A percentile compares a stretch with the other conserved stretches of the same genome.
Conservation (phyloP, 1,140 invertebrate genomes). For the Asbolus verrucosus region DNA sequence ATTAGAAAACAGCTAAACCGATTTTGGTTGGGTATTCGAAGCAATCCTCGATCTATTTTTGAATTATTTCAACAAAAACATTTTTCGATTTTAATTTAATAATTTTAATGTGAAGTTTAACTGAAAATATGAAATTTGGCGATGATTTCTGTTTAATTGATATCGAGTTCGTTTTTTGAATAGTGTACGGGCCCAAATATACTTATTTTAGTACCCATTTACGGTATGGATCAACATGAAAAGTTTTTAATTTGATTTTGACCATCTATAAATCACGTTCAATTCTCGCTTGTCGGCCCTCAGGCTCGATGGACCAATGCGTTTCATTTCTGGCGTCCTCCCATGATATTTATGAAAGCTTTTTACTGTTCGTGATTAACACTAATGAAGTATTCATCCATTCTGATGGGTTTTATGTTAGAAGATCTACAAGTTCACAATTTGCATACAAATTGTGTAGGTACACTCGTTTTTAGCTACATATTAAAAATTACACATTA, state of each 20-base stretch:
- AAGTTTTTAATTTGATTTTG: slow-evolving; percentile 45
- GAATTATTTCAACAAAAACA: no score
- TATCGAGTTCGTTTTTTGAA: no score
- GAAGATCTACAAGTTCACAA: slow-evolving; percentile 37
- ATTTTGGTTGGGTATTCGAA: no score
- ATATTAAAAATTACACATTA: slow-evolving; percentile 24
- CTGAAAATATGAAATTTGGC: no score
- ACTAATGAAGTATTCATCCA: slow-evolving; percentile 49
- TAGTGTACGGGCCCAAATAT: no score
- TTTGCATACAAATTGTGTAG: slow-evolving; percentile 34
- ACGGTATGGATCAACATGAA: no score
- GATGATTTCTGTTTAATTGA: no score
- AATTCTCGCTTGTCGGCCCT: slow-evolving; percentile 43
- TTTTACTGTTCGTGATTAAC: slow-evolving; percentile 50
- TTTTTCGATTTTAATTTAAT: no score
- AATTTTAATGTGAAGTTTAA: no score
- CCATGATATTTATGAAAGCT: slow-evolving; percentile 48
- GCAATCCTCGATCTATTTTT: no score
- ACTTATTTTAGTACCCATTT: no score
- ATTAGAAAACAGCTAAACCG: no score
- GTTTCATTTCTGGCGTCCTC: slow-evolving; percentile 39
- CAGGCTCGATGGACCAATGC: slow-evolving; percentile 40
- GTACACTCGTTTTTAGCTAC: not conserved
- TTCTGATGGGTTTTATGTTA: slow-evolving; percentile 40
- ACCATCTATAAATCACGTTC: slow-evolving; percentile 47